These are phyloP conservation scores for Manduca sexta DNA, from an alignment of 1,140 invertebrate species.

Conservation along the genomic window DNA sequence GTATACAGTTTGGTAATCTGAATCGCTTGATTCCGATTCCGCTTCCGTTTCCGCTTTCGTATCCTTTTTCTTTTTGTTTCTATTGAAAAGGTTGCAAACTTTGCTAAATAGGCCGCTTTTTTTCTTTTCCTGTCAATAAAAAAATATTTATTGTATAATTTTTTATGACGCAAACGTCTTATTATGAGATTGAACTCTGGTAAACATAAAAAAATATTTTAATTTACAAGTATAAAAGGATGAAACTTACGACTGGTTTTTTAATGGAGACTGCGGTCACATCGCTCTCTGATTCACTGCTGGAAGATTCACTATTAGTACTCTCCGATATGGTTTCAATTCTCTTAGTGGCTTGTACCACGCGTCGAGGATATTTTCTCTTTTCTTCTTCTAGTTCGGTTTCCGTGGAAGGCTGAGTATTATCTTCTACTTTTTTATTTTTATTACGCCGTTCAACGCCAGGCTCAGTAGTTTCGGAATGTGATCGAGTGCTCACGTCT, in stretches of 20 bases:
- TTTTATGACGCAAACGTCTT: no score
- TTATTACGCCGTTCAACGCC: neutral
- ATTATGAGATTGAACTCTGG: no score
- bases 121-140: conserved; percentile 29
- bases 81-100: conserved; percentile 38
- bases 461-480: conserved; percentile 1
- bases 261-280: conserved; percentile 1
- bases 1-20: conserved; percentile 46
- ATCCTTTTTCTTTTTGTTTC: conserved; percentile 27
- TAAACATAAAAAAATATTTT: neutral
- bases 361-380: neutral
- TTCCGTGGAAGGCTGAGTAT: conserved; percentile 1
- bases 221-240: neutral
- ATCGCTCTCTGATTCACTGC: conserved; percentile 17
- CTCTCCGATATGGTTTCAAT: neutral
- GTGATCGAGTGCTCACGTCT: conserved; percentile 4
- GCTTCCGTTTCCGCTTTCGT: conserved; percentile 15
- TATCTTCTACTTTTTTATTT: neutral
- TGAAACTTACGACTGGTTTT: conserved; percentile 4
- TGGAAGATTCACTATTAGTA: conserved; percentile 8
- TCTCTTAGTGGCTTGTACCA: neutral
- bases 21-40: conserved; percentile 28
- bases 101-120: conserved; percentile 37
- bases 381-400: neutral
- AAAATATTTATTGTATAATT: neutral